Base-by-base conservation (phyloP, 1,140 invertebrate species). In the Anagrus nilaparvatae region DNA sequence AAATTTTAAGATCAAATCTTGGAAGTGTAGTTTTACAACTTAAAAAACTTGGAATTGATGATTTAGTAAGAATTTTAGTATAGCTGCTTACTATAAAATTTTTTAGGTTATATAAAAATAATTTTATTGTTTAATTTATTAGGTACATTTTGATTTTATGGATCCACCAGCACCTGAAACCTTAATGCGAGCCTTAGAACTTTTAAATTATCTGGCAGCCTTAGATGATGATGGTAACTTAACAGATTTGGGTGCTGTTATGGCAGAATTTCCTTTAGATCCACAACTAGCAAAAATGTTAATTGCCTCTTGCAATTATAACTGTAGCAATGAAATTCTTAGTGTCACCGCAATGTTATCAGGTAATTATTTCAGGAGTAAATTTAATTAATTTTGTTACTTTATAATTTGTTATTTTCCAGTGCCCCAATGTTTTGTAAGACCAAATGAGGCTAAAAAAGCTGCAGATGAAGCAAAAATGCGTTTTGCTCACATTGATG, bases 151-250 rank as follows among this genome's bases (percentile, higher is more conserved):
- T 70, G 96, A 99, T 70, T 99, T 99, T 66, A 99, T 99, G 96
- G 96, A 99, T 73, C 96, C 96, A 13, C 96, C 96, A 17, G 97
- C 97, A n/a, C 97, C 97, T 0, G 96, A 99, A 76, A 99, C 97
- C 0, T 70, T 99, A n/a, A 99, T 99, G 96, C 71, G 96, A 62
- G 96, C 97, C 3, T 64, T 99, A 39, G 97, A 99, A 72, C 70
- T 99, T 37, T 72, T 99, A 8, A 99, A 99, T 71, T 99, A 99
- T 65, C 70, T 99, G 38, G 91, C 89, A 4, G 92, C 91, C 1
- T 72, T 97, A 48, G 95, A 99, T 55, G 97, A 99, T 65, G 93
- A 97, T 65, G 87, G 93, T 34, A 94, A 96, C 63, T 68, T 97
- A 32, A 97, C 93, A 0, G 89, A 96, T 61, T 69, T 95, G 27